Evolutionary conservation across 2,888 invertebrate species (phyloP), one percentile per base, ranked within the genome.

Genomic region (Tholera decimalis): DNA sequence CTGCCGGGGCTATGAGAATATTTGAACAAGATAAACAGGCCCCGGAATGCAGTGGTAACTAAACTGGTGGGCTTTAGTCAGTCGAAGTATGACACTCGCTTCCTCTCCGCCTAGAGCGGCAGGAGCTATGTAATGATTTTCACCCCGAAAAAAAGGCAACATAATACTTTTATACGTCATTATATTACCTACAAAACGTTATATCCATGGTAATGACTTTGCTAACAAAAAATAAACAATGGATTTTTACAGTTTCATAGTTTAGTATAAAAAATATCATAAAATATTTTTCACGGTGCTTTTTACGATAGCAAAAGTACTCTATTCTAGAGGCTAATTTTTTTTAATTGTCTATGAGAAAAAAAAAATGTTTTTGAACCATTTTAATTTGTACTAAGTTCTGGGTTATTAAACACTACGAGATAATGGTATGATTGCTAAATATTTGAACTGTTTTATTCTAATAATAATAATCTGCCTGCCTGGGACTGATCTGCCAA

Each of bases 221-320:
- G 8, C n/a, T 3, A 63, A 28, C 11, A 15, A 24, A 18, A 24
- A 28, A 24, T 7, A 22, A 28, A 7, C 26, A 51, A 26, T 0
- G 0, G 3, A 5, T 43, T 41, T 51, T 55, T 18, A 15, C 28
- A 24, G 18, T 43, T 43, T 0, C 20, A 7, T 35, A 22, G 1
- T 24, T 1, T 24, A 3, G 2, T 15, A 18, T 28, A 56, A 37
- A 56, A 56, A 39, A 44, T 8, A 33, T 4, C 13, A 15, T 22
- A 35, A 24, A 15, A 15, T 4, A 11, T 33, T 22, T 30, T 24
- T 58, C 5, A 9, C 1, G 8, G 0, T 3, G 15, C 18, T 11
- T 18, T 47, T 33, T 28, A 22, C 0, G 13, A 33, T 57, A 9
- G 7, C 59, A 39, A 47, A 69, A 46, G 46, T 65, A 9, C 47